phyloP scores from a whole-genome alignment of 2,888 invertebrate species.

The Gymnoscelis rufifasciata region DNA sequence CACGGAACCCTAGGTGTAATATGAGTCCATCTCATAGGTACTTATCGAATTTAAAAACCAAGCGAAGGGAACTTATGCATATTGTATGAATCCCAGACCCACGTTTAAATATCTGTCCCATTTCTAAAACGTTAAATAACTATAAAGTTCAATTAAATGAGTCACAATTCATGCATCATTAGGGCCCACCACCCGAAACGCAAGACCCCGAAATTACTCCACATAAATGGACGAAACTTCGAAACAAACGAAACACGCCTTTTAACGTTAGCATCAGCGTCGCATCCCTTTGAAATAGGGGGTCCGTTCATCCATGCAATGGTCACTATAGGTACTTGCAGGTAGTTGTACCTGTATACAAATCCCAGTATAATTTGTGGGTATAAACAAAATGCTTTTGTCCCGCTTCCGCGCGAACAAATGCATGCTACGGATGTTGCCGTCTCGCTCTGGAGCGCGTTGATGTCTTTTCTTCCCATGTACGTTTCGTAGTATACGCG shows the following conservation, averaged over 20 bases:
- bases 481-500: slow-evolving; percentile 45
- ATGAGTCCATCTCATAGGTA: too few relatives aligned
- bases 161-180: slow-evolving; percentile 66
- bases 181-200: slow-evolving; percentile 61
- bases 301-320: slow-evolving; percentile 68
- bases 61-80: too few relatives aligned
- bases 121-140: background rate
- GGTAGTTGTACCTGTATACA: slow-evolving; percentile 55
- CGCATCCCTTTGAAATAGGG: slow-evolving; percentile 57
- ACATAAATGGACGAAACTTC: background rate
- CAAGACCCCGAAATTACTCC: slow-evolving; percentile 45
- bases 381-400: slow-evolving; percentile 52
- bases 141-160: slow-evolving; percentile 36
- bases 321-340: slow-evolving; percentile 56
- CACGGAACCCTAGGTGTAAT: too few relatives aligned
- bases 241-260: slow-evolving; percentile 39
- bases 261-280: slow-evolving; percentile 24
- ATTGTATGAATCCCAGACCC: too few relatives aligned
- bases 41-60: too few relatives aligned
- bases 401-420: slow-evolving; percentile 57
- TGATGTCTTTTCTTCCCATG: slow-evolving; percentile 70
- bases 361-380: slow-evolving; percentile 69
- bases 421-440: slow-evolving; percentile 35
- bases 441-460: slow-evolving; percentile 59
- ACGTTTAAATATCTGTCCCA: background rate